Evolutionary conservation across 2,888 invertebrate genomes (phyloP).

Genomic region (Venusia cambrica): DNA sequence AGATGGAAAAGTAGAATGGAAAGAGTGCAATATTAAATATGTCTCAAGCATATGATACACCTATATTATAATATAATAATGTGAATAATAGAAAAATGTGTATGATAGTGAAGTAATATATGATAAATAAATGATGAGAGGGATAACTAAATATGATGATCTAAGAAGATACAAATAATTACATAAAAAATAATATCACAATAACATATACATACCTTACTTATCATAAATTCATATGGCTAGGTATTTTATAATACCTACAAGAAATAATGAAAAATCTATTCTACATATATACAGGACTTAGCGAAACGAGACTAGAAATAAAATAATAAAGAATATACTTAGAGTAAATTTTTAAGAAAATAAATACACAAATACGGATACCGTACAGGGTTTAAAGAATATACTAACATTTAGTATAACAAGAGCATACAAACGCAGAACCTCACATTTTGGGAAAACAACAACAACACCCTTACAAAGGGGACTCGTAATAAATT

Average conservation of each 20-base stretch:
- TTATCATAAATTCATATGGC: too few relatives aligned
- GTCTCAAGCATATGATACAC: too few relatives aligned
- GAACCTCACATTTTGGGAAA: conserved; percentile 66
- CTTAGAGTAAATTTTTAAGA: conserved; percentile 43
- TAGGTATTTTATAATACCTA: conserved; percentile 19
- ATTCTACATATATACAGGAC: conserved; percentile 43
- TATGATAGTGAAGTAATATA: too few relatives aligned
- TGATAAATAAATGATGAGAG: conserved; percentile 5
- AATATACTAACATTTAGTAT: conserved; percentile 72
- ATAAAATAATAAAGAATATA: conserved; percentile 38
- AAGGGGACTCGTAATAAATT: conserved; percentile 63
- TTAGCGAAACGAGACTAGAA: conserved; percentile 64
- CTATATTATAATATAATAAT: too few relatives aligned
- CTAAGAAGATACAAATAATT: conserved; percentile 26
- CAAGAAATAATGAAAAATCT: conserved; percentile 31
- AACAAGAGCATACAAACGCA: conserved; percentile 69
- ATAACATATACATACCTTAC: too few relatives aligned
- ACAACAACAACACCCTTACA: conserved; percentile 68
- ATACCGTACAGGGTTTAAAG: conserved; percentile 69
- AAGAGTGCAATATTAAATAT: too few relatives aligned
- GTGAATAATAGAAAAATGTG: too few relatives aligned
- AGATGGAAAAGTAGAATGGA: too few relatives aligned
- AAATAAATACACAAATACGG: conserved; percentile 73
- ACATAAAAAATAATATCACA: conserved; percentile 28
- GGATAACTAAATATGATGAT: conserved; percentile 10